Percentiles rank a stretch among this genome's conserved stretches.
phyloP scores from a whole-genome alignment of 1,140 invertebrate species.

The Nautilus pompilius region DNA sequence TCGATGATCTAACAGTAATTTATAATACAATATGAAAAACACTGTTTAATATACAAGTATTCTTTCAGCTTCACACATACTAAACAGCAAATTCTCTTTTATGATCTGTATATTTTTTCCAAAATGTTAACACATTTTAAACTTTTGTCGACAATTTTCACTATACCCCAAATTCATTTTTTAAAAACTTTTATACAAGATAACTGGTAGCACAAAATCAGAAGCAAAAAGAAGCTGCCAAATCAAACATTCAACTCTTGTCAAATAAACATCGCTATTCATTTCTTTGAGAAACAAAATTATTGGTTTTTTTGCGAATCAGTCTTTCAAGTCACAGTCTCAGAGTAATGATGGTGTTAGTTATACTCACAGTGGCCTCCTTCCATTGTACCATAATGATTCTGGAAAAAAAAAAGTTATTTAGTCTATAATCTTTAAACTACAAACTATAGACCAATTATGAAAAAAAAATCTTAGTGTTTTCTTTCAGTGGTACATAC shows the following conservation, averaged over 20 bases:
- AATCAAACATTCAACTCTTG: too few relatives aligned
- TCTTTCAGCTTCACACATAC: not conserved
- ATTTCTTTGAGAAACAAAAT: not conserved
- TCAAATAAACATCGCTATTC: not conserved
- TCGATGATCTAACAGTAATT: not conserved
- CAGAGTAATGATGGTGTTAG: not conserved
- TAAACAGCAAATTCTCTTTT: not conserved
- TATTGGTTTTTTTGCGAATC: not conserved
- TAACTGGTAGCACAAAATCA: too few relatives aligned
- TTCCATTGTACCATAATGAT: constrained; percentile 88
- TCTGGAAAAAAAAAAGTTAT: constrained; percentile 54
- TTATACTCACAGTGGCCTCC: constrained; percentile 72
- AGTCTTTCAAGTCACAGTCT: not conserved
- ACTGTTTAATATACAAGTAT: not conserved
- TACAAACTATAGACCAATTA: too few relatives aligned
- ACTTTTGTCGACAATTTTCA: not conserved
- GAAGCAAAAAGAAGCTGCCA: too few relatives aligned
- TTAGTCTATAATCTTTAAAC: too few relatives aligned
- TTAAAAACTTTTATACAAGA: not conserved
- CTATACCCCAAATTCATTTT: not conserved
- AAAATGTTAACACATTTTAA: not conserved
- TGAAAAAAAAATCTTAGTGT: constrained; percentile 8
- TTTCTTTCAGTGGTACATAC: constrained; percentile 2
- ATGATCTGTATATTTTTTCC: not conserved
- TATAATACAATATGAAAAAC: not conserved